Evolutionary conservation across 64 coral and sea anemone species (phyloP).

Genomic region (Dendrophyllia cribrosa): DNA sequence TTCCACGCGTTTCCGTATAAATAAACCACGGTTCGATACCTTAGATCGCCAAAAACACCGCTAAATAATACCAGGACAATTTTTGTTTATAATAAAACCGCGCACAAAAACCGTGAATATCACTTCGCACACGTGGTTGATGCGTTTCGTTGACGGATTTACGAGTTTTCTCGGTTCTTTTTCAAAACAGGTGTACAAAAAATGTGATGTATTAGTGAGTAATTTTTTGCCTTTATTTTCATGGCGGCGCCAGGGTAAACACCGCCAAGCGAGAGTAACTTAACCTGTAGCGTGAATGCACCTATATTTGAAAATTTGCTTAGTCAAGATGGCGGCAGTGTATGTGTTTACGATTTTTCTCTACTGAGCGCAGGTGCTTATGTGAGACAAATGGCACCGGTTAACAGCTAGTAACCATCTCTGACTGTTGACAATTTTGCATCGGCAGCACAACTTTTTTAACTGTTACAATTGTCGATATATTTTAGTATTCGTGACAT

Average conservation of each 20-base stretch:
- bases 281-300: slow-evolving; percentile 14
- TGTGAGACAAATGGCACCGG: slow-evolving; percentile 11
- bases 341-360: slow-evolving; percentile 1
- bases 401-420: not conserved
- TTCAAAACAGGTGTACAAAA: not conserved
- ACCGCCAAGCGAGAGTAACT: slow-evolving; percentile 20
- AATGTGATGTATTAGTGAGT: not conserved
- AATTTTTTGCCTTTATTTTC: not conserved
- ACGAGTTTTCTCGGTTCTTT: not conserved
- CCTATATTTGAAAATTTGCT: slow-evolving; percentile 49
- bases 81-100: not conserved
- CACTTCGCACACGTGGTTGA: slow-evolving; percentile 4
- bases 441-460: not conserved
- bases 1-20: not conserved
- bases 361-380: slow-evolving; percentile 12
- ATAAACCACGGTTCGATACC: slow-evolving; percentile 18
- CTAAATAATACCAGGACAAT: not conserved
- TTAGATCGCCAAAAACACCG: too few species aligned
- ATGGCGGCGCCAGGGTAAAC: not conserved
- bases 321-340: slow-evolving; percentile 46
- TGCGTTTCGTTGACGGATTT: not conserved
- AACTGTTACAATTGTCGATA: not conserved
- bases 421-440: not conserved
- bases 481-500: not conserved
- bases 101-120: not conserved